Evolutionary conservation across 2,797 vertebrate genomes (phyloP).

Genomic region (Enteromius paludinosus): DNA sequence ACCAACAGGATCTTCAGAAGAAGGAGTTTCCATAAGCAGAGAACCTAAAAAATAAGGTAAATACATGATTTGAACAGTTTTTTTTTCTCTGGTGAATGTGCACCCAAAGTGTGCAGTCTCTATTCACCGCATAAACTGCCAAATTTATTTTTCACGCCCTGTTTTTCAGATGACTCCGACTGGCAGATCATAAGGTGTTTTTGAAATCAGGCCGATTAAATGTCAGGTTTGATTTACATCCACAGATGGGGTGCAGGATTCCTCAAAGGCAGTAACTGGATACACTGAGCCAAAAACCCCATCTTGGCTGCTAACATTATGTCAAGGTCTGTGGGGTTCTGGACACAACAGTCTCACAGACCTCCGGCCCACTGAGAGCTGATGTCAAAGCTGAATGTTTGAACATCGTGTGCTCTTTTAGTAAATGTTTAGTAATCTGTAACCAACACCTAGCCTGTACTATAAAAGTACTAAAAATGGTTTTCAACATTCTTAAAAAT

Average conservation of each 20-base stretch:
- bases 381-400: background rate
- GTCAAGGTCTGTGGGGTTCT: background rate
- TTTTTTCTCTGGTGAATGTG: too few relatives aligned
- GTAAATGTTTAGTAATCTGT: background rate
- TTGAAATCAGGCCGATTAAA: background rate
- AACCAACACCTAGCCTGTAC: too few relatives aligned
- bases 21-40: too few relatives aligned
- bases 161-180: background rate
- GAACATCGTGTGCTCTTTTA: background rate
- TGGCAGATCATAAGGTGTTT: background rate
- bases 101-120: too few relatives aligned
- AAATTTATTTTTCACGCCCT: background rate
- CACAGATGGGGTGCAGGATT: background rate
- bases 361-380: background rate
- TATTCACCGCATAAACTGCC: background rate
- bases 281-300: background rate
- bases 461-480: background rate
- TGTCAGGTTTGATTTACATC: slow-evolving; percentile 1
- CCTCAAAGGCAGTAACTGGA: background rate
- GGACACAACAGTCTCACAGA: background rate
- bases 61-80: background rate
- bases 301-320: background rate
- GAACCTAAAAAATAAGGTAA: background rate
- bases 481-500: background rate
- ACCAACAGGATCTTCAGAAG: too few relatives aligned